Base-by-base conservation (phyloP, 1,140 invertebrate genomes). In the Phortica variegata region DNA sequence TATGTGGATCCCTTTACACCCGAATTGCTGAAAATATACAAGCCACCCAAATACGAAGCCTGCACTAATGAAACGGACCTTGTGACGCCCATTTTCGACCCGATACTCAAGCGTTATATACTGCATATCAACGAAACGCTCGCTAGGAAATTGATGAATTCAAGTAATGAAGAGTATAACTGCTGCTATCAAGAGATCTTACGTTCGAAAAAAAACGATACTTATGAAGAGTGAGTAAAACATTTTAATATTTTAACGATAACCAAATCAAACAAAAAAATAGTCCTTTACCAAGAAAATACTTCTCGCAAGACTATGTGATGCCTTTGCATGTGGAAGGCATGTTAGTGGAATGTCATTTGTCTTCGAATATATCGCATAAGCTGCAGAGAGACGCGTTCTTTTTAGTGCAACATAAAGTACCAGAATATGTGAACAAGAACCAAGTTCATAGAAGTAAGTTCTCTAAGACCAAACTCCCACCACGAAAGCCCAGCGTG, bases 51-150 rank as follows among this genome's bases (percentile, higher is more conserved):
- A 0, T 63, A 56, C 23, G 33, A 51, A 29, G 34, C 60, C n/a
- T 63, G 60, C 36, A 53, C 53, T 0, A 63, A 63, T 37, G 34
- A 62, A 42, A 53, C 46, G 40, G 56, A 62, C 13, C 32, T 63
- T 0, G 43, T 59, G 3, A 44, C 47, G 4, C 31, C 47, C 1
- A 21, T 31, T 5, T 62, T 39, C 15, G 50, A 63, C 21, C 10
- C n/a, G 2, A 13, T 43, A 3, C 26, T 26, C 0, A 12, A 56
- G 26, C 47, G 41, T 13, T 63, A 63, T 49, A 32, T 62, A 9
- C 38, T 63, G 0, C 49, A 47, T 15, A 54, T 54, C 2, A 56
- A 63, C 13, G 12, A 53, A 6, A 8, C 23, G 13, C 45, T 61
- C 1, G 31, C 47, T 3, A 42, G 49, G 2, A 9, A 56, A 17